Evolutionary conservation across 1,140 invertebrate species (phyloP).

Genomic region (Caerostris darwini): DNA sequence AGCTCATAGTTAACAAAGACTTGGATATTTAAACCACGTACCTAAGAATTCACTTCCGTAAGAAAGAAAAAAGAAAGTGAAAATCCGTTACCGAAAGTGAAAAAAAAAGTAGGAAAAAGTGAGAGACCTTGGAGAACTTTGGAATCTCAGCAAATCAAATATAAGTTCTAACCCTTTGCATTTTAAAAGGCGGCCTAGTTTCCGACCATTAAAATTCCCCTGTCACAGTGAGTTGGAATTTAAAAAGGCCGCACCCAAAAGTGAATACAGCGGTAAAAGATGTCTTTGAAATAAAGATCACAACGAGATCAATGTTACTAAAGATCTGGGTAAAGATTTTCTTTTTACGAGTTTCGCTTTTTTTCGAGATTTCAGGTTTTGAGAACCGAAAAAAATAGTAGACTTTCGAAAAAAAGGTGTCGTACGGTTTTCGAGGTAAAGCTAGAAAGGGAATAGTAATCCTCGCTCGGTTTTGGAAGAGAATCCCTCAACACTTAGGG

Average conservation of each 20-base stretch:
- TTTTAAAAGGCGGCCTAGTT: slow-evolving; percentile 26
- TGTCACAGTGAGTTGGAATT: not conserved
- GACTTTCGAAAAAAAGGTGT: not conserved
- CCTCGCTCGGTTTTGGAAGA: not conserved
- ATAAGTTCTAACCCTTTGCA: not conserved
- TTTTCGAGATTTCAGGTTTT: not conserved
- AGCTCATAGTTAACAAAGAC: not conserved
- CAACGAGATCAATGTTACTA: slow-evolving; percentile 63
- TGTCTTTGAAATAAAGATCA: slow-evolving; percentile 70
- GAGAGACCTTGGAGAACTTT: not conserved
- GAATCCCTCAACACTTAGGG: not conserved
- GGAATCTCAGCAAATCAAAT: slow-evolving; percentile 33
- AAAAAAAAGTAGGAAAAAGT: not conserved
- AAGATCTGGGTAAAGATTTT: slow-evolving; percentile 36
- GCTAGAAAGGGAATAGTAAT: slow-evolving; percentile 26
- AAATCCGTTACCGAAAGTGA: not conserved
- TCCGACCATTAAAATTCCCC: slow-evolving; percentile 70
- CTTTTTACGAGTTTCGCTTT: not conserved
- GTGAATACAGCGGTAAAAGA: slow-evolving; percentile 53
- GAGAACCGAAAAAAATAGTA: not conserved
- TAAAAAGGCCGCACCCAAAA: slow-evolving; percentile 24
- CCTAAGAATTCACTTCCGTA: not conserved
- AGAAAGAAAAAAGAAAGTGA: too few relatives aligned
- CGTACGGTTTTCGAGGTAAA: slow-evolving; percentile 12
- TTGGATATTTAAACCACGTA: slow-evolving; percentile 43